These are phyloP conservation scores for Eufriesea mexicana DNA, from an alignment of 1,140 invertebrate species.

Conservation along the genomic window DNA sequence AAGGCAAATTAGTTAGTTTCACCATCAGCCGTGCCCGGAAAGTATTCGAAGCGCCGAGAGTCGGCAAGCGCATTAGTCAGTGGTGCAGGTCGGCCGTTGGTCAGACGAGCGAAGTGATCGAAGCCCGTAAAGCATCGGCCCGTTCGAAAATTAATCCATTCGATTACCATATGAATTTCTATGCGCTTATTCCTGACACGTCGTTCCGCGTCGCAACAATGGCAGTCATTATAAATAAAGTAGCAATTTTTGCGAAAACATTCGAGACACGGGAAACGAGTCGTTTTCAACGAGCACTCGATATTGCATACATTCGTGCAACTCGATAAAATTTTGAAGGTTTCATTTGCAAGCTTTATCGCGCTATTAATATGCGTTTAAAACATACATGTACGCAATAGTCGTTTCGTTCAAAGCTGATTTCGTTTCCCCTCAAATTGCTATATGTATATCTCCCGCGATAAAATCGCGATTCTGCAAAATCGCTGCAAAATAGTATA, in stretches of 20 bases:
- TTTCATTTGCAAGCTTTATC: slow-evolving; percentile 22
- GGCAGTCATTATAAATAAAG: background rate
- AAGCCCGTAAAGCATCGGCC: background rate
- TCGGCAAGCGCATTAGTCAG: background rate
- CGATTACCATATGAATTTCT: background rate
- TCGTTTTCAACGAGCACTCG: background rate
- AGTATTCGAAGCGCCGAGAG: too few species aligned
- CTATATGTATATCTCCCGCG: background rate
- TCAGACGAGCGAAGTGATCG: background rate
- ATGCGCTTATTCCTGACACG: background rate
- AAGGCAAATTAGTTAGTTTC: background rate
- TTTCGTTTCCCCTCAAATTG: background rate
- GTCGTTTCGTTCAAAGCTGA: background rate
- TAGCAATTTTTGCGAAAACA: too few species aligned
- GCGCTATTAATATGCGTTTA: slow-evolving; percentile 14
- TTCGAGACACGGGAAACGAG: too few species aligned
- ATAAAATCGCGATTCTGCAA: background rate
- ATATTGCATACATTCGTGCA: background rate
- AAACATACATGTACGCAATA: background rate
- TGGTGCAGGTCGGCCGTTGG: background rate
- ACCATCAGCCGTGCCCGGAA: background rate
- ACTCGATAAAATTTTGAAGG: background rate
- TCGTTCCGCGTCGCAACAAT: background rate
- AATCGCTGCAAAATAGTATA: background rate
- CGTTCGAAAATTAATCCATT: background rate